A percentile compares a stretch with the other conserved stretches of the same genome.
These are phyloP conservation scores for Chrysogorgia sp. DNA, from an alignment of 92 coral and sea anemone species.

Conservation along the genomic window DNA sequence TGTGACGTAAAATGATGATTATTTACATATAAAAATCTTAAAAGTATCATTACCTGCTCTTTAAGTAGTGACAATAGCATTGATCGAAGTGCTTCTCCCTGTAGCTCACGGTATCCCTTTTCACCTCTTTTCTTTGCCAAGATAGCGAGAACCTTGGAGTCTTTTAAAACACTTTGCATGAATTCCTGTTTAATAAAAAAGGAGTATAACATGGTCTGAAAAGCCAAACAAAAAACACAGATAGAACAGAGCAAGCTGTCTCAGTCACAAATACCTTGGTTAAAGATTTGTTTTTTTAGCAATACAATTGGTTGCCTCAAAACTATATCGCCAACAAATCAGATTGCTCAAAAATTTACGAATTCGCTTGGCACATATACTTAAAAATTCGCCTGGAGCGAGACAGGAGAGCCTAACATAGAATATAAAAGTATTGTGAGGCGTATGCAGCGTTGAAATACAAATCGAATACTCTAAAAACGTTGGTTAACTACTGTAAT, in stretches of 20 bases:
- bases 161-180: slow-evolving; percentile 70
- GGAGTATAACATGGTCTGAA: not conserved
- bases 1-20: not conserved
- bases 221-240: not conserved
- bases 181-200: slow-evolving; percentile 59
- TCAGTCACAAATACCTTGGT: too few relatives aligned
- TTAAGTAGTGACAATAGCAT: slow-evolving; percentile 68
- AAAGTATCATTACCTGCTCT: slow-evolving; percentile 58
- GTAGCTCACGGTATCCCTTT: slow-evolving; percentile 90
- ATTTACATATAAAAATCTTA: not conserved
- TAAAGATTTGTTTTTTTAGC: too few relatives aligned
- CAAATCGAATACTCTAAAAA: too few relatives aligned
- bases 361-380: too few relatives aligned
- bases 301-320: too few relatives aligned
- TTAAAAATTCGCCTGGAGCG: too few relatives aligned
- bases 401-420: too few relatives aligned
- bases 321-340: too few relatives aligned
- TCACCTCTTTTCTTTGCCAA: slow-evolving; percentile 84
- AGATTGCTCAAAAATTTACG: too few relatives aligned
- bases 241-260: not conserved
- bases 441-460: too few relatives aligned
- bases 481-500: too few relatives aligned
- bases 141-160: slow-evolving; percentile 80
- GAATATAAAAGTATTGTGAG: too few relatives aligned
- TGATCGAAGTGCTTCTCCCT: slow-evolving; percentile 76